Evolutionary conservation across 2,888 invertebrate species (phyloP), one percentile per base, ranked within the genome.

Genomic region (Trichogramma dendrolimi): DNA sequence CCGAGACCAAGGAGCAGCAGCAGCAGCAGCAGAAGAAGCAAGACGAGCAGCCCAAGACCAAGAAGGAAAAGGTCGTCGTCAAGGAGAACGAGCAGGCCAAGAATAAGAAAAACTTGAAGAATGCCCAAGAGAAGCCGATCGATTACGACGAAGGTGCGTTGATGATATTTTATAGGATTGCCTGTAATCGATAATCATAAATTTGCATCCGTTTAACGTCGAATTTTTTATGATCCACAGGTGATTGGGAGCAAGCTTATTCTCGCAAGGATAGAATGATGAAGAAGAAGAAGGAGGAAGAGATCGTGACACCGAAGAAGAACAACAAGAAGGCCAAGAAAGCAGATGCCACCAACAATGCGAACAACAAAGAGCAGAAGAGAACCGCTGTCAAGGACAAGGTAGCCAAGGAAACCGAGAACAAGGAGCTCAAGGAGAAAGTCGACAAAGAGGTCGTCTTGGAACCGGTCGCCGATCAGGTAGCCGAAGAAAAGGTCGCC

Each of bases 191-290:
- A 44, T 4, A 40, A 5, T 55, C 40, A 14, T 14, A 4, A n/a
- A 27, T 5, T 1, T 46, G 27, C 7, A 49, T n/a, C 54, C 58
- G 11, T 6, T 38, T 4, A 44, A 27, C 4, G 44, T 47, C 39
- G 48, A 14, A 40, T 41, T 49, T 54, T 56, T 8, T 48, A 14
- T 43, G 27, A 46, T 55, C 44, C 60, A 42, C 64, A 83, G 83
- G 82, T 51, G 84, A 86, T 55, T 91, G 91, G 91, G 87, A 90
- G 65, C 81, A 80, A 84, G 89, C 68, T 81, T 87, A 65, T 84
- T 87, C 72, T 82, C 87, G 77, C 83, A 86, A 79, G 71, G 90
- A 90, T 65, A 90, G 90, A 75, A 54, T 63, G 8, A 46, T 46
- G 43, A 86, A 84, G 70, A 83, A 84, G 62, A 89, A 88, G 79